Evolutionary conservation across 2,888 invertebrate species (phyloP).

Genomic region (Plemyria rubiginata): DNA sequence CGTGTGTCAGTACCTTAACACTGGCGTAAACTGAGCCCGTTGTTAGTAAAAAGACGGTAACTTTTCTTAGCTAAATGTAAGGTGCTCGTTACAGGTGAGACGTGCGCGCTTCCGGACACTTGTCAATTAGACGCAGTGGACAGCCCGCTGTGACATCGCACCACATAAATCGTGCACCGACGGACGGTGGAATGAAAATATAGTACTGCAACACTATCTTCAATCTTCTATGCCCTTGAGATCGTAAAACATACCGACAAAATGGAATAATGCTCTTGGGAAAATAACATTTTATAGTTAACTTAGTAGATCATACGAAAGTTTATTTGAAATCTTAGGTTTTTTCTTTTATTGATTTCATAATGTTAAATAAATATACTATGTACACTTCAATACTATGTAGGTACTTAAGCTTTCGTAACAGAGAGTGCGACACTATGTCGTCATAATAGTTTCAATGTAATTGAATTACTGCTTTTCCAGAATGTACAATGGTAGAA

Average conservation of each 20-base stretch:
- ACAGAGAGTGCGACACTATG: background rate
- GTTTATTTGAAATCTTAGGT: no score
- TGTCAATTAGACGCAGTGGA: constrained; percentile 76
- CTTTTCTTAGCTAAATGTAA: constrained; percentile 33
- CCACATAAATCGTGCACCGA: constrained; percentile 63
- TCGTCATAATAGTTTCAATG: background rate
- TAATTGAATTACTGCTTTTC: constrained; percentile 11
- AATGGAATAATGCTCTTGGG: background rate
- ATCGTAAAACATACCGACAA: background rate
- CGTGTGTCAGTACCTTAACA: no score
- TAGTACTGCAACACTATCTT: constrained; percentile 45
- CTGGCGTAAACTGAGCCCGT: constrained; percentile 7
- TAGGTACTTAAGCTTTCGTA: background rate
- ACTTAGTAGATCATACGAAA: background rate
- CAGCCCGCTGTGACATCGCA: constrained; percentile 59
- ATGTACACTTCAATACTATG: no score
- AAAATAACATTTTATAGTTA: background rate
- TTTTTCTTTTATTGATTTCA: no score
- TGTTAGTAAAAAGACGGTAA: constrained; percentile 28
- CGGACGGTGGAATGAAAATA: constrained; percentile 45
- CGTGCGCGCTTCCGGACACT: constrained; percentile 62
- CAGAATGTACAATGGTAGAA: constrained; percentile 31
- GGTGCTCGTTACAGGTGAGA: constrained; percentile 62
- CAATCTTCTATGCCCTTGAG: background rate
- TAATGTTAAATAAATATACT: no score